Evolutionary conservation across 2,797 vertebrate species (phyloP).

Genomic region (Loris lydekkerianus): DNA sequence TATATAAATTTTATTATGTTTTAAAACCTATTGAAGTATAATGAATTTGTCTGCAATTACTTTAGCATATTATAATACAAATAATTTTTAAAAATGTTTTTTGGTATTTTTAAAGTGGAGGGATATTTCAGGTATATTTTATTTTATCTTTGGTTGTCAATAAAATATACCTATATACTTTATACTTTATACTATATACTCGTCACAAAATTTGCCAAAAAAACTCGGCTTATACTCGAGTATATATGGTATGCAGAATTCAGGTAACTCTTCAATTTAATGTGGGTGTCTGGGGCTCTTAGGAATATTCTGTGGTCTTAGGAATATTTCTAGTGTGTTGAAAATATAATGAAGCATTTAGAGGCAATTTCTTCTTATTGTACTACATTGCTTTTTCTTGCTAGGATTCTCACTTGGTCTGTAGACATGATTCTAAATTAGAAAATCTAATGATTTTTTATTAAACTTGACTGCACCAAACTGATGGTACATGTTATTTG

Average conservation of each 20-base stretch:
- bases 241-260: neutral
- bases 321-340: neutral
- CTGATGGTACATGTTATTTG: neutral
- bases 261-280: neutral
- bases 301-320: neutral
- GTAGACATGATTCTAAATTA: neutral
- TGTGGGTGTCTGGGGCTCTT: neutral
- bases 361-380: slow-evolving; percentile 20
- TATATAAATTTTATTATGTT: neutral
- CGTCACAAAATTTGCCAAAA: no score
- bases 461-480: neutral
- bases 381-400: slow-evolving; percentile 57
- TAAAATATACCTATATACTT: neutral
- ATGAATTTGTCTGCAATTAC: neutral
- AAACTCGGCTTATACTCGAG: no score
- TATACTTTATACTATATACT: no score
- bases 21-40: neutral
- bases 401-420: neutral
- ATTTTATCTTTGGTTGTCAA: neutral
- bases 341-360: slow-evolving; percentile 13
- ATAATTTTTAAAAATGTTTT: neutral
- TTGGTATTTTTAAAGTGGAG: slow-evolving; percentile 28
- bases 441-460: neutral
- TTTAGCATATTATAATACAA: neutral
- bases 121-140: slow-evolving; percentile 36